Evolutionary conservation across 2,888 invertebrate species (phyloP), one percentile per base, ranked within the genome.

Genomic region (Plagodis pulveraria): DNA sequence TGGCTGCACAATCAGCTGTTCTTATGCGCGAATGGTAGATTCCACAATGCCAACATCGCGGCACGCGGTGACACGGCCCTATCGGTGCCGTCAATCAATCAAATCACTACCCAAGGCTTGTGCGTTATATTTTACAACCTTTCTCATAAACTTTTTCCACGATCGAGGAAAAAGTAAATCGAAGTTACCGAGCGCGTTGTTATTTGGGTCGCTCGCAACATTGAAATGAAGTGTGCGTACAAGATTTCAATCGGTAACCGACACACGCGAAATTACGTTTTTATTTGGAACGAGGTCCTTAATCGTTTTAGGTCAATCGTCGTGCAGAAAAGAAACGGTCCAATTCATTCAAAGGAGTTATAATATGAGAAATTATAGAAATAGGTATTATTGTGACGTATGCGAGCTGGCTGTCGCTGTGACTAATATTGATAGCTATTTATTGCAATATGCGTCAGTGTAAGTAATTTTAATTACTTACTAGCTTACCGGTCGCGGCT

Each of bases 1-100:
- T 83, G 80, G 66, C 77, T 74, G 77, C 78, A 84, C 81, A 84
- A 89, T 91, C 91, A 92, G 91, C 91, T 92, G 91, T 89, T 91
- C 87, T 86, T 83, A 67, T 77, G 76, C 76, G 75, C 77, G 73
- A 80, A 78, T 77, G 75, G 74, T 71, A 71, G 71, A 70, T 69
- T 22, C 22, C 22, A 74, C 76, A 48, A 7, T 32, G 47, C 32
- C 43, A 11, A 9, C 50, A 12, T 22, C 56, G 42, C 42, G 42
- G 5, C 40, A 36, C 42, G 12, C 40, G 45, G 40, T 43, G 46
- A 50, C 47, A 38, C 59, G 58, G 62, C 61, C 66, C 56, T 73
- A 74, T 76, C 63, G 65, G 74, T 73, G 76, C 69, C 56, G 71
- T 65, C 59, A 72, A 65, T 72, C 74, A 71, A 70, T 73, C 69